Conservation (phyloP, 2,888 invertebrate genomes). For the Spicauda simplicius region DNA sequence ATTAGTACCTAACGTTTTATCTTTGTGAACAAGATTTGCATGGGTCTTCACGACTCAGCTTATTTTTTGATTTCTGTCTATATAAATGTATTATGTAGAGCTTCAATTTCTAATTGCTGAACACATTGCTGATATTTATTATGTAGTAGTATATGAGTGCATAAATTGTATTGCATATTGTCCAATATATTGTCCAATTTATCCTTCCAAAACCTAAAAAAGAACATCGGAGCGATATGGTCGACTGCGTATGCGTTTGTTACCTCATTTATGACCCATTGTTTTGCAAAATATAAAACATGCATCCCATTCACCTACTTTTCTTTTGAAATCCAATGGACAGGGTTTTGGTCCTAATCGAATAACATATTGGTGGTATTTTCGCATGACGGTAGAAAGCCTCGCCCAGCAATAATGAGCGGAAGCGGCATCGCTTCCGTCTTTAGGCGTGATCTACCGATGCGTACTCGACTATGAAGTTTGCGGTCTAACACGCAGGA, state of each 20-base stretch:
- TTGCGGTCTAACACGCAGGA: slow-evolving; percentile 13
- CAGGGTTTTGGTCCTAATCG: slow-evolving; percentile 6
- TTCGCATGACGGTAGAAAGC: slow-evolving; percentile 28
- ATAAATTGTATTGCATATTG: too few species aligned
- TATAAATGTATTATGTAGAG: too few species aligned
- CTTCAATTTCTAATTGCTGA: too few species aligned
- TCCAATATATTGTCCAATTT: too few species aligned
- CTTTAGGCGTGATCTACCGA: slow-evolving; percentile 37
- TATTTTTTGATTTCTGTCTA: too few species aligned
- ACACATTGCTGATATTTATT: too few species aligned
- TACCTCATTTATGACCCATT: slow-evolving; percentile 23
- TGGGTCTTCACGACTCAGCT: too few species aligned
- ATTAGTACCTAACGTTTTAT: too few species aligned
- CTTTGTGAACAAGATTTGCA: too few species aligned
- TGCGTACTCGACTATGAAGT: slow-evolving; percentile 1
- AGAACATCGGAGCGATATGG: not conserved
- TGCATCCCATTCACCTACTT: slow-evolving; percentile 16
- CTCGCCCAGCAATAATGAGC: slow-evolving; percentile 38
- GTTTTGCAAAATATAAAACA: slow-evolving; percentile 28
- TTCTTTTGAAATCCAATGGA: slow-evolving; percentile 2
- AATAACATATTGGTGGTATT: not conserved
- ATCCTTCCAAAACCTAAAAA: not conserved
- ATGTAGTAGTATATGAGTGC: too few species aligned
- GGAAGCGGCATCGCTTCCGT: slow-evolving; percentile 43
- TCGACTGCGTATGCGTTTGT: slow-evolving; percentile 25